Evolutionary conservation across 1,140 invertebrate species (phyloP).

Genomic region (Nasonia vitripennis): DNA sequence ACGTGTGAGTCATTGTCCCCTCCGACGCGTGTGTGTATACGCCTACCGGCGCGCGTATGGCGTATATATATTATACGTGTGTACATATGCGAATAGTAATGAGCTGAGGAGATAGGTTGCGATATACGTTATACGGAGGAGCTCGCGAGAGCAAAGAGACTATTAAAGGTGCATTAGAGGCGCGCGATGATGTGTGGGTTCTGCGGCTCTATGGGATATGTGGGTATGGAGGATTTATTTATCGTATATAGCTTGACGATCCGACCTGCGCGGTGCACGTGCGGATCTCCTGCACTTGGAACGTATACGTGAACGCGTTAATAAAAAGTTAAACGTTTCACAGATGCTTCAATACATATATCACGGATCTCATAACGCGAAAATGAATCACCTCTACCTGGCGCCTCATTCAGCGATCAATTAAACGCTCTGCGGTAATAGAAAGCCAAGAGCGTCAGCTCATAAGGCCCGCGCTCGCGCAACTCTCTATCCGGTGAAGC

Average conservation of each 20-base stretch:
- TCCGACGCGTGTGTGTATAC: not conserved
- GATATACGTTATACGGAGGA: not conserved
- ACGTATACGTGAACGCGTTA: no score
- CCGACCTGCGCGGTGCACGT: no score
- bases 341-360: no score
- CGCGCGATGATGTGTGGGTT: not conserved
- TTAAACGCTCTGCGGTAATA: not conserved
- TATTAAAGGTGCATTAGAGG: not conserved
- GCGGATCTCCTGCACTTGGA: no score
- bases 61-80: not conserved
- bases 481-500: not conserved
- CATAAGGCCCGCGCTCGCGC: not conserved
- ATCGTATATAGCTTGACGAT: no score
- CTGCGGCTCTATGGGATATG: not conserved
- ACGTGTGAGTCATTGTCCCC: slow-evolving; percentile 11
- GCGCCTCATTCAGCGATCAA: not conserved
- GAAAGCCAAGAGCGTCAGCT: not conserved
- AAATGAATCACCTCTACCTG: not conserved
- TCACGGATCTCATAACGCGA: no score
- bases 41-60: not conserved
- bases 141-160: not conserved
- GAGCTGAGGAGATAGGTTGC: not conserved
- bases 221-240: not conserved
- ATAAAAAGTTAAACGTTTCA: no score
- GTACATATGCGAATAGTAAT: not conserved